A percentile compares a stretch with the other conserved stretches of the same genome.
These are phyloP conservation scores for Amphimedon queenslandica DNA, from an alignment of 37 sponge, comb jelly and placozoan species.

Conservation along the genomic window DNA sequence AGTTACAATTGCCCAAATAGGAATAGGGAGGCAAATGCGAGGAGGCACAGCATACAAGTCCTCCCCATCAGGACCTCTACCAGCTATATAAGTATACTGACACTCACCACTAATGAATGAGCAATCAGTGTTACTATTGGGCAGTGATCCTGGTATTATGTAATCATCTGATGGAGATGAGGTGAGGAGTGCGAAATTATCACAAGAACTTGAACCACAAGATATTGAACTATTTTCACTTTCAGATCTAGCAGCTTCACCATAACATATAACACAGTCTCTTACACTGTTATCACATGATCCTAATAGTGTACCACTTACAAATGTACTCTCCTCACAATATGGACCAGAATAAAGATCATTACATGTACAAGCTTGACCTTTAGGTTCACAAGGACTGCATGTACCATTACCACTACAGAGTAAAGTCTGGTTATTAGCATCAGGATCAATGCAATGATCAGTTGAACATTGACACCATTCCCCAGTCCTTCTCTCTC, in stretches of 20 bases:
- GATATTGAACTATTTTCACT: no score
- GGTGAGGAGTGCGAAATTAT: background rate
- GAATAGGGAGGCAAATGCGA: background rate
- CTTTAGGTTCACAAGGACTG: background rate
- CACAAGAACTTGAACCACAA: background rate
- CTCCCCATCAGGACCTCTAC: background rate
- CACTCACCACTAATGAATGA: background rate
- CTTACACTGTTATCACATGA: background rate
- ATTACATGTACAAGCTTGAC: background rate
- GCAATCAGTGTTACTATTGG: background rate
- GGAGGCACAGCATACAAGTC: background rate
- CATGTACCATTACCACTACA: constrained; percentile 4
- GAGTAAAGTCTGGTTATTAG: background rate
- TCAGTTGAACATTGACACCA: constrained; percentile 1
- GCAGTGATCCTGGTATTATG: background rate
- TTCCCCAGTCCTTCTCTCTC: background rate
- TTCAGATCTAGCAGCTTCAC: background rate
- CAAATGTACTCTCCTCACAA: background rate
- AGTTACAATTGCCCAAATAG: constrained; percentile 39
- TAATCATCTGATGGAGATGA: no score
- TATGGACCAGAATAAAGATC: background rate
- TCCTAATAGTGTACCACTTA: no score
- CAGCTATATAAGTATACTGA: background rate
- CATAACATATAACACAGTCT: constrained; percentile 4
- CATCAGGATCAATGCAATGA: background rate